Base-by-base conservation (phyloP, 2,888 invertebrate genomes). In the Synergus gifuensis region DNA sequence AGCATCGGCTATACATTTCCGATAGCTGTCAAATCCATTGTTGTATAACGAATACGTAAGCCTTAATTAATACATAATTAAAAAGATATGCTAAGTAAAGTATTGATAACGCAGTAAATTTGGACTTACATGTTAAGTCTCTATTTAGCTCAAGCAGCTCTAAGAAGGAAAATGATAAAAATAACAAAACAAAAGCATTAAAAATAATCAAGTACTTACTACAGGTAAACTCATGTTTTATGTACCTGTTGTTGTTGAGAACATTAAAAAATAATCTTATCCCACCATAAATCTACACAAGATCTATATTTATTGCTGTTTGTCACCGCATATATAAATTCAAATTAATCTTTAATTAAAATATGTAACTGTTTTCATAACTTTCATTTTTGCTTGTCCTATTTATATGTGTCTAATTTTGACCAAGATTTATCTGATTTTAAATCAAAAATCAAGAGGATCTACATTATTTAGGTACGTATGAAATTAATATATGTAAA, bases 211-310 rank as follows among this genome's bases (percentile, higher is more conserved):
- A 87, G 88, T 90, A 89, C 87, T 90, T 90, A 89, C 90, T 90
- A 84, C 91, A 91, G 91, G 91, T 91, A 90, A 90, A 89, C 88
- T 90, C 28, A 28, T 28, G 90, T 88, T 91, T 90, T 89, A 86
- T 91, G 90, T 91, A 91, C 91, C 91, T 91, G 91, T 91, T 91
- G 89, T 91, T 91, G 91, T 91, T 91, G 90, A 91, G 87, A 87
- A 89, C 88, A 89, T 90, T 90, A 91, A 90, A 28, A 90, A 90
- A 88, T 88, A 91, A 86, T 91, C 90, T 91, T 91, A 91, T 90
- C 90, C 91, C 90, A 91, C 86, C 90, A 89, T 90, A 89, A 88
- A 84, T 83, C 87, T 87, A 89, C 76, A 80, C 67, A 76, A 82
- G 28, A 86, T 85, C 28, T 28, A 28, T 86, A 87, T 82, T 83